Evolutionary conservation across 2,888 invertebrate species (phyloP).

Genomic region (Papilio protenor): DNA sequence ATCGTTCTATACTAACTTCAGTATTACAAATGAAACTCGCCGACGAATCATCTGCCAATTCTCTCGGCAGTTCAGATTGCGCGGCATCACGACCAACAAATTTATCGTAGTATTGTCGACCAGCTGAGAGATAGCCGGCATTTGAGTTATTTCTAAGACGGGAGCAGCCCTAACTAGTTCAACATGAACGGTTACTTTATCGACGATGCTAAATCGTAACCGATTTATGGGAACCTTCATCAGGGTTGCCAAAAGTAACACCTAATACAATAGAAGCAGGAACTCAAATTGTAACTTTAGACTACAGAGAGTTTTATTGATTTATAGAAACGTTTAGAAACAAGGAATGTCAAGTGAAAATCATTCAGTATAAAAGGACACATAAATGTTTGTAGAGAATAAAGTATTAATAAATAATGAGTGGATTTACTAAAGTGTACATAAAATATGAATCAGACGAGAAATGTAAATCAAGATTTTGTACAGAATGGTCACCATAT

Average conservation of each 20-base stretch:
- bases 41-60: conserved; percentile 32
- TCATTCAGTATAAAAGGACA: not conserved
- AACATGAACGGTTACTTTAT: conserved; percentile 44
- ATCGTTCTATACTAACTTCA: not conserved
- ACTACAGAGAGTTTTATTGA: too few relatives aligned
- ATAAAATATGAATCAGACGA: not conserved
- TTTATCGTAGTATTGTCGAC: conserved; percentile 32
- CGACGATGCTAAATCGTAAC: conserved; percentile 40
- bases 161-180: conserved; percentile 44
- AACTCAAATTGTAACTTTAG: not conserved
- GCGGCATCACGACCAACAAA: conserved; percentile 37
- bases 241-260: conserved; percentile 23
- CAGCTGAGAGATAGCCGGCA: conserved; percentile 39
- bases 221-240: conserved; percentile 30
- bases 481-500: not conserved
- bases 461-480: not conserved
- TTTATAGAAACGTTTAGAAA: too few relatives aligned
- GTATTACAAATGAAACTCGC: not conserved
- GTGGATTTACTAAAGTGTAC: too few relatives aligned
- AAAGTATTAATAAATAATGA: not conserved
- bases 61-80: conserved; percentile 26
- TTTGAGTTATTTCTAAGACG: conserved; percentile 40
- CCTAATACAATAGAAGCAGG: not conserved
- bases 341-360: not conserved
- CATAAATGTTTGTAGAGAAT: too few relatives aligned